These are phyloP conservation scores for Hyposmocoma kahamanoa DNA, from an alignment of 1,140 invertebrate genomes.

Conservation along the genomic window DNA sequence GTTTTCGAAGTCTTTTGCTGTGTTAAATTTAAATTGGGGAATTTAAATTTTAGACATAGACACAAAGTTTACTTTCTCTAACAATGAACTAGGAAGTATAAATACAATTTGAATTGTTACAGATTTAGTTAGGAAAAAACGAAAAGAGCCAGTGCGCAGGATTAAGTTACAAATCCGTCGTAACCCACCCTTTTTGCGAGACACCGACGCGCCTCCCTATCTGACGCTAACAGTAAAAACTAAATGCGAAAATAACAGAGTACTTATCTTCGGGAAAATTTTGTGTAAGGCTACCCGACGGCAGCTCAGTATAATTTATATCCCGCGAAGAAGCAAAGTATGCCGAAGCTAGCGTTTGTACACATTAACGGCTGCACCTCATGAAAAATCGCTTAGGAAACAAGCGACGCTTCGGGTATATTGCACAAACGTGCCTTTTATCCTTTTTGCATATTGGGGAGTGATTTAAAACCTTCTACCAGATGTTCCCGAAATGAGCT, in stretches of 20 bases:
- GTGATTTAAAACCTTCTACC: background rate
- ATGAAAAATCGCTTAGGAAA: slow-evolving; percentile 67
- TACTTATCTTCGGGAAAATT: slow-evolving; percentile 3
- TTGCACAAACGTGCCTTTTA: background rate
- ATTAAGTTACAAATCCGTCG: no score
- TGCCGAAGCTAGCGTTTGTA: slow-evolving; percentile 1
- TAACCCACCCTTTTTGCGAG: no score
- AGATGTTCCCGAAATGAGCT: background rate
- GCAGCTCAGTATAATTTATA: slow-evolving; percentile 1
- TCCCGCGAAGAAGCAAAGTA: slow-evolving; percentile 3
- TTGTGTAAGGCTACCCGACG: slow-evolving; percentile 1
- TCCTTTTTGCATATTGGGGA: background rate
- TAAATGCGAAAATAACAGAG: slow-evolving; percentile 3
- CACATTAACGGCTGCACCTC: slow-evolving; percentile 31
- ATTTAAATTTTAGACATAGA: no score
- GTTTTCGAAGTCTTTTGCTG: no score
- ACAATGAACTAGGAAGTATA: no score
- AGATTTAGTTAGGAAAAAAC: no score
- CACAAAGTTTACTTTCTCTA: no score
- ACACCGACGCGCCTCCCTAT: no score
- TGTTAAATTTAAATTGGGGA: no score
- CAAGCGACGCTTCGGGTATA: slow-evolving; percentile 7
- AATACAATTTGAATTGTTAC: no score
- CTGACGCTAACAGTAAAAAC: background rate
- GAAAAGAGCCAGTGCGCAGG: no score